Evolutionary conservation across 2,888 invertebrate species (phyloP).

Genomic region (Scaptomyza cyrtandrae): DNA sequence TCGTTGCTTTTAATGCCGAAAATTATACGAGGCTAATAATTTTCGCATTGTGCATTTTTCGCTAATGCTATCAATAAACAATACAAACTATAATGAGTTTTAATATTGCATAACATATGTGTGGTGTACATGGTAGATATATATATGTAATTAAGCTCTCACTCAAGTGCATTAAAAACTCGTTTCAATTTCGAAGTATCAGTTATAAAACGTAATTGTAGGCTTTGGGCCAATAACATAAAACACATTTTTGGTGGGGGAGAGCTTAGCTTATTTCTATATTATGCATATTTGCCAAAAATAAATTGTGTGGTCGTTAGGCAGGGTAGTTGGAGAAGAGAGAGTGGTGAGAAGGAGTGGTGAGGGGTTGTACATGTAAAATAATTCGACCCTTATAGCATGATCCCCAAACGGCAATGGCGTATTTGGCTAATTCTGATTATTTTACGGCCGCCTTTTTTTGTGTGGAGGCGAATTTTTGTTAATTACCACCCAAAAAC

Average conservation of each 20-base stretch:
- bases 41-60: background rate
- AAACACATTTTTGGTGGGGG: slow-evolving; percentile 10
- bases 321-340: too few relatives aligned
- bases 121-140: background rate
- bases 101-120: background rate
- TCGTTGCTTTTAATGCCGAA: too few relatives aligned
- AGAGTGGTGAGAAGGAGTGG: too few relatives aligned
- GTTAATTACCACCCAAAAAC: slow-evolving; percentile 68
- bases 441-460: slow-evolving; percentile 69
- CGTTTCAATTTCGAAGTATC: background rate
- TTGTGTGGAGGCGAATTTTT: slow-evolving; percentile 41
- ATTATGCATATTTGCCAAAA: slow-evolving; percentile 29
- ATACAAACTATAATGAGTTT: background rate
- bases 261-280: background rate
- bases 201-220: background rate
- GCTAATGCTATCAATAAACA: background rate
- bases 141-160: background rate
- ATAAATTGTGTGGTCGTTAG: slow-evolving; percentile 34
- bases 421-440: slow-evolving; percentile 73
- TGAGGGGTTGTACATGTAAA: slow-evolving; percentile 14
- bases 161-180: background rate
- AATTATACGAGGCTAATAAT: background rate
- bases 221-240: background rate
- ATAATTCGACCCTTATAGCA: slow-evolving; percentile 37
- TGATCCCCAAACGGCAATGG: slow-evolving; percentile 45